phyloP scores from a whole-genome alignment of 2,113 vertebrate genomes.

The Oryzias celebensis region DNA sequence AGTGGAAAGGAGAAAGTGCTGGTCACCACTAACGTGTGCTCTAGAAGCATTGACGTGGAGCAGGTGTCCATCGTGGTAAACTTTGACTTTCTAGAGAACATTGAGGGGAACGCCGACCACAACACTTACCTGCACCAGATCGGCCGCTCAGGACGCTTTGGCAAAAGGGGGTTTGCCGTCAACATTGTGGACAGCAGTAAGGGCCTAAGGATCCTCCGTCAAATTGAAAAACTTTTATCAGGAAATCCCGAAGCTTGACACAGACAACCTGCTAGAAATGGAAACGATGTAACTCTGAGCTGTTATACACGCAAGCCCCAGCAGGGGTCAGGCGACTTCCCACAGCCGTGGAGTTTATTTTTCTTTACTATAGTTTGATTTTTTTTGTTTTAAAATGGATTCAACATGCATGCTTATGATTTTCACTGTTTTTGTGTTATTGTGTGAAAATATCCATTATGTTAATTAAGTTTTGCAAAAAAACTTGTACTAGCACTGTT shows the following conservation, averaged over 20 bases:
- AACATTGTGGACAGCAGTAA: conserved; percentile 92
- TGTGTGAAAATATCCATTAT: no score
- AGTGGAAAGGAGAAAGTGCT: conserved; percentile 94
- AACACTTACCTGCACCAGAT: conserved; percentile 95
- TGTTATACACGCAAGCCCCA: neutral
- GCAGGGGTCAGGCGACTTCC: conserved; percentile 47
- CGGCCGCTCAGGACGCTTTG: conserved; percentile 91
- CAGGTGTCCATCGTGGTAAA: conserved; percentile 96
- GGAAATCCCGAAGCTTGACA: conserved; percentile 86
- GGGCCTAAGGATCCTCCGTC: conserved; percentile 87
- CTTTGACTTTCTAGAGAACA: conserved; percentile 92
- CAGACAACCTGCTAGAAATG: conserved; percentile 86
- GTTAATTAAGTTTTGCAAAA: no score
- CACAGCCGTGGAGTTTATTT: conserved; percentile 10
- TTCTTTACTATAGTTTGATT: no score
- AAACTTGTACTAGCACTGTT: no score
- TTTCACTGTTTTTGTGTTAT: no score
- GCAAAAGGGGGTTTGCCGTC: conserved; percentile 88
- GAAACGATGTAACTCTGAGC: conserved; percentile 83
- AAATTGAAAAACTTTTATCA: conserved; percentile 92
- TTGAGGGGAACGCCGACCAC: conserved; percentile 86
- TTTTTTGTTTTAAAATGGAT: no score
- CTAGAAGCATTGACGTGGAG: conserved; percentile 94
- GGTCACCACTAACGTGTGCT: conserved; percentile 95
- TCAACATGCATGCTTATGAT: no score